These are phyloP conservation scores for Orthonevra nobilis DNA, from an alignment of 2,888 invertebrate species.

Conservation along the genomic window DNA sequence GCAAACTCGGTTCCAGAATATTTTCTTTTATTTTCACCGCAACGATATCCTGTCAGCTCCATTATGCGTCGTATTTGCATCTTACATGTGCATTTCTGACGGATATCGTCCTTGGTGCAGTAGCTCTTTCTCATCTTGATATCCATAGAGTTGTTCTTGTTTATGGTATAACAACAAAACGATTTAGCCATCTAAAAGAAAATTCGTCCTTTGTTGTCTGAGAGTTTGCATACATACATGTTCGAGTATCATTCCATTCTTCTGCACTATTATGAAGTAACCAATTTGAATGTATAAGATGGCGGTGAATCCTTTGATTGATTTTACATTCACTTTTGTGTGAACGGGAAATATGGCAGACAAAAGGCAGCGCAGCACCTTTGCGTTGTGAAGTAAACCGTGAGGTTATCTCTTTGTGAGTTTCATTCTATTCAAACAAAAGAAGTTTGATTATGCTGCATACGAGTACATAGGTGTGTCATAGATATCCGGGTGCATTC, in stretches of 20 bases:
- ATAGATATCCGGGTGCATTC: no score
- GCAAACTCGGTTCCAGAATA: not conserved
- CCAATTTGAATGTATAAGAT: slow-evolving; percentile 61
- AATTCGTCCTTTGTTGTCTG: slow-evolving; percentile 64
- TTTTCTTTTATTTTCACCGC: not conserved
- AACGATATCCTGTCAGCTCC: slow-evolving; percentile 12
- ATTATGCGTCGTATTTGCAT: not conserved
- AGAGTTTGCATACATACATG: slow-evolving; percentile 27
- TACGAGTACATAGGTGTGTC: not conserved
- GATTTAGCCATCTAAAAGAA: slow-evolving; percentile 50
- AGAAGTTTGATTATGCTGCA: slow-evolving; percentile 27
- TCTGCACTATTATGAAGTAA: slow-evolving; percentile 33
- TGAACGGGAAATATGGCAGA: not conserved
- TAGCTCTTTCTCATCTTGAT: slow-evolving; percentile 34
- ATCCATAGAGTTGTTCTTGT: slow-evolving; percentile 11
- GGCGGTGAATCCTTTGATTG: slow-evolving; percentile 64
- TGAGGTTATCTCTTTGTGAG: not conserved
- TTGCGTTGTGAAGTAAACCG: slow-evolving; percentile 24
- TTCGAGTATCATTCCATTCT: slow-evolving; percentile 4
- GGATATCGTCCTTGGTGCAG: not conserved
- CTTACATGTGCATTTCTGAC: slow-evolving; percentile 41
- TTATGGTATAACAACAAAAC: slow-evolving; percentile 54
- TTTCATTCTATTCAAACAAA: slow-evolving; percentile 11
- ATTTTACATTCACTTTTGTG: slow-evolving; percentile 45
- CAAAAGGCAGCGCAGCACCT: slow-evolving; percentile 25